Base-by-base conservation (phyloP, 2,888 invertebrate genomes). In the Arge pagana region DNA sequence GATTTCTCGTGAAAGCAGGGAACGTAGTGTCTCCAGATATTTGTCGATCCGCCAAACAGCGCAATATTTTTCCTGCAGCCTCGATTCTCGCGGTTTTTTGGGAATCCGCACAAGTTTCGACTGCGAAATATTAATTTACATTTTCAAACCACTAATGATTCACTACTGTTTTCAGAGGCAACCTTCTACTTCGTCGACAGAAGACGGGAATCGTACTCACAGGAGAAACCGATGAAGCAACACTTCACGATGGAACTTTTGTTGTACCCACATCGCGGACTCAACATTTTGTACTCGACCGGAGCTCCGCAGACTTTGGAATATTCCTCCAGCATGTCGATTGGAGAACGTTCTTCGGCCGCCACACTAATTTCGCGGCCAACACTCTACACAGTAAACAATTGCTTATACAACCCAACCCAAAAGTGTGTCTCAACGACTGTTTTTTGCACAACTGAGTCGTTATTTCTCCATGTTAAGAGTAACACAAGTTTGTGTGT, bases 221-320 rank as follows among this genome's bases (percentile, higher is more conserved):
- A 36, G 4, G 36, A 19, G 19, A 45, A 67, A 56, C 62, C 67
- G 7, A 42, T 55, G 8, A 67, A 50, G n/a, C 53, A 56, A 24
- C 66, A 65, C 15, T 59, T 57, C 8, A 50, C 55, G 10, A 42
- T 54, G 3, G 35, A 36, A 19, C 60, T 67, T 19, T 60, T 66
- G n/a, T 50, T 45, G 7, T 48, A 36, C 11, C 40, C 31, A 24
- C 28, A 23, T 15, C n/a, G 31, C 10, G 45, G 15, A 45, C 33
- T 45, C 15, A 13, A 35, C 10, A 10, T 33, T 4, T 59, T 36
- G 10, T 61, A 68, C 3, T 49, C 45, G 11, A 66, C 16, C 4
- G 50, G 11, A 16, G 54, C 36, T 3, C 56, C 43, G 48, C 61
- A 67, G 7, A 62, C 58, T 3, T 55, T 43, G 5, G 69, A 60